Base-by-base conservation (phyloP, 92 coral and sea anemone species). In the Phenganax subtilis region DNA sequence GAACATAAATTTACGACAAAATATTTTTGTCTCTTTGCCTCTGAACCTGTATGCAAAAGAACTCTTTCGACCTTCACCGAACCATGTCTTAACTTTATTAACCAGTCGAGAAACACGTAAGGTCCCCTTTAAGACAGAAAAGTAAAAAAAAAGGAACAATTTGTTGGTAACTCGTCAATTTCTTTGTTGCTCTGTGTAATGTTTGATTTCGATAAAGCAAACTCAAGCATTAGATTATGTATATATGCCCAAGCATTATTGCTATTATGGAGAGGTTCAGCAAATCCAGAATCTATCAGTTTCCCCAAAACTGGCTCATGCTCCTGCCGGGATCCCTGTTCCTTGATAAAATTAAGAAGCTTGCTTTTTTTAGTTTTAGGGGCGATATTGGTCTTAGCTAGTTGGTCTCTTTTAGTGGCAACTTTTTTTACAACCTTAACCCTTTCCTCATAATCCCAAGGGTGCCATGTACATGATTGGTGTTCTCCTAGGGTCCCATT, bases 171-270 rank as follows among this genome's bases (percentile, higher is more conserved):
- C 47, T 31, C 9, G 12, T 75, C 80, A 75, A 75, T 54, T 54
- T 75, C 25, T 54, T 54, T 54, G 80, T 63, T 54, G 11, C 44
- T 54, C 25, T 47, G 80, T 54, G 80, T 54, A 54, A 75, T 75
- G 20, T 54, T 54, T n/a, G 80, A 75, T 31, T 75, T 75, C 20
- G 63, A 28, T 51, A 75, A 75, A n/a, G 90, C 87, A 60, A 71
- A 84, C 76, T 87, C 87, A 83, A 87, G 62, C 74, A 87, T 74
- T 52, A 78, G 67, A 54, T 37, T 75, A 83, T 87, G 87, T 37
- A 87, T 59, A 72, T 84, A 77, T 78, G 81, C 85, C 84, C 90
- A 87, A 60, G 87, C 87, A 87, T 87, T 87, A 76, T 84, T 84
- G 62, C 84, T 59, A 78, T 84, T 87, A 70, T 84, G 87, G 44